Conservation (phyloP, 2,113 vertebrate species). For the Typhlomys cinereus region DNA sequence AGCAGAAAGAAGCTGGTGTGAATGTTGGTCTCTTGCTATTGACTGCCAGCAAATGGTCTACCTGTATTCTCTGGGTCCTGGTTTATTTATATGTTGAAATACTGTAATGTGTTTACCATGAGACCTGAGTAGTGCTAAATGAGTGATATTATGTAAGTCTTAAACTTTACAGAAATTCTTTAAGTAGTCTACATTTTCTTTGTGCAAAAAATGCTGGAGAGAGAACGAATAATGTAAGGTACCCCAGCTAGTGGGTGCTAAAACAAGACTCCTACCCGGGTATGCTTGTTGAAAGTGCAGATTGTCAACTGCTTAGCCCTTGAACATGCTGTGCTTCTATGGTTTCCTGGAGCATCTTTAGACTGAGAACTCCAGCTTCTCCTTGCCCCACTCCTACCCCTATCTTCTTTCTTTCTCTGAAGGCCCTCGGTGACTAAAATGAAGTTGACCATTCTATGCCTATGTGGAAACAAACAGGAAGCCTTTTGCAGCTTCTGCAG, state of each 20-base stretch:
- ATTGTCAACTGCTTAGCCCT: background rate
- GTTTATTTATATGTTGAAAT: slow-evolving; percentile 30
- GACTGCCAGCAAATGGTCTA: background rate
- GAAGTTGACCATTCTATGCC: background rate
- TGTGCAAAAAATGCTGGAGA: background rate
- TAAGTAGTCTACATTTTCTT: slow-evolving; percentile 4
- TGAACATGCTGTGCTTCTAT: background rate
- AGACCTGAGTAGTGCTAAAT: background rate
- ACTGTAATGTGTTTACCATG: background rate
- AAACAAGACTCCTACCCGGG: background rate
- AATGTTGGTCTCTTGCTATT: background rate
- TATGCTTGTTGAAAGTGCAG: background rate
- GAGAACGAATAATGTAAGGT: background rate
- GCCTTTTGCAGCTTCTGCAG: background rate
- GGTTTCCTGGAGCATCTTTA: background rate
- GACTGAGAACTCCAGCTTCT: background rate
- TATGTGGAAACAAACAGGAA: background rate
- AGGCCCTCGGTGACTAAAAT: background rate
- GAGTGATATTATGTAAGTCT: background rate
- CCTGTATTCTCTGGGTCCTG: background rate
- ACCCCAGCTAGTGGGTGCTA: background rate
- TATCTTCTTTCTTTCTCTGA: background rate
- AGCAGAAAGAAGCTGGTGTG: background rate
- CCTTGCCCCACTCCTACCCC: background rate
- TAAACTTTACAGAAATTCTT: background rate